Conservation (phyloP, 35 echinoderm and acorn worm genomes). For the Apostichopus japonicus region DNA sequence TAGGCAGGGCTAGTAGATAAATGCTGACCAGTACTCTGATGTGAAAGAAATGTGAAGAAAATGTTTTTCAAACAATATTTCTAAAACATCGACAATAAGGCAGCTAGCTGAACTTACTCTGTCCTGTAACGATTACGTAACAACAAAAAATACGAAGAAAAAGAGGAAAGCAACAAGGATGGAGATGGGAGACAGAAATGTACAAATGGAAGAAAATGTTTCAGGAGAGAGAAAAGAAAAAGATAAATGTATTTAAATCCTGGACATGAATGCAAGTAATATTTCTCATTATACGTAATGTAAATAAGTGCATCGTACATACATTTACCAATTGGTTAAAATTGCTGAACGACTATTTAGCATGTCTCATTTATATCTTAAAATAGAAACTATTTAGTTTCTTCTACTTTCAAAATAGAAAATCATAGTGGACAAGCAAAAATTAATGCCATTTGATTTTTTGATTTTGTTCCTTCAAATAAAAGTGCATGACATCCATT, state of each 20-base stretch:
- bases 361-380: no score
- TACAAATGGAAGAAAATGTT: not conserved
- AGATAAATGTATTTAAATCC: not conserved
- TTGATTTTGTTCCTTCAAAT: no score
- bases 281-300: not conserved
- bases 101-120: constrained; percentile 8
- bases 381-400: no score
- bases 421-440: no score
- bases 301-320: no score
- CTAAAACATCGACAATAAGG: not conserved
- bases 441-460: no score
- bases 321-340: no score
- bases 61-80: not conserved
- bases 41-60: no score
- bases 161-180: not conserved
- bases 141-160: not conserved
- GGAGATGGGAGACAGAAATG: not conserved
- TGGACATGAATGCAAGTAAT: not conserved
- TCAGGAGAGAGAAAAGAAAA: not conserved
- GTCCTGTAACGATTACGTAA: constrained; percentile 2
- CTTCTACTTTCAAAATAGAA: no score
- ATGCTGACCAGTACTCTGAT: not conserved
- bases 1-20: not conserved
- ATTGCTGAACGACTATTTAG: no score
- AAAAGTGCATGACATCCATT: no score